phyloP scores from a whole-genome alignment of 2,113 vertebrate species.

The Siniperca chuatsi region DNA sequence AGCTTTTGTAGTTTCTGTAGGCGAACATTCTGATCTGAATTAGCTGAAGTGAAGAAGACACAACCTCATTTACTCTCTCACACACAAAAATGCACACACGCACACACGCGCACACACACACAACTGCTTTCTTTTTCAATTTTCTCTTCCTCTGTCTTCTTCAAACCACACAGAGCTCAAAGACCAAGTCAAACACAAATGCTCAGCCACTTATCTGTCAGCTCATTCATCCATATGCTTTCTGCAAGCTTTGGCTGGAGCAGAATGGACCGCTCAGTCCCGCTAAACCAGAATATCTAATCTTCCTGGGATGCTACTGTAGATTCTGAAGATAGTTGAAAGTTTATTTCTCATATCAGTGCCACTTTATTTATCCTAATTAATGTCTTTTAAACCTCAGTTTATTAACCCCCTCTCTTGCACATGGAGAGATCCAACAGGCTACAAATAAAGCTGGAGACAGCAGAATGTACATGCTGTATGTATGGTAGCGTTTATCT shows the following conservation, averaged over 20 bases:
- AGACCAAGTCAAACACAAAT: constrained; percentile 38
- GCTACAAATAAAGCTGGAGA: background rate
- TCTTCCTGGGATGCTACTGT: background rate
- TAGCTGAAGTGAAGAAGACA: constrained; percentile 34
- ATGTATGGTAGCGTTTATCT: background rate
- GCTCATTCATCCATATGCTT: constrained; percentile 43
- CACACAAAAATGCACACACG: background rate
- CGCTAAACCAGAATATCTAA: constrained; percentile 15
- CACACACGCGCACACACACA: background rate
- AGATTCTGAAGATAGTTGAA: background rate
- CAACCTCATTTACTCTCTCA: background rate
- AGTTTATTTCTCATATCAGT: constrained; percentile 16
- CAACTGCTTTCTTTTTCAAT: background rate
- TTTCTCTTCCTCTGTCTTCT: background rate
- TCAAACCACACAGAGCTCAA: constrained; percentile 14
- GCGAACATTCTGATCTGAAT: constrained; percentile 48
- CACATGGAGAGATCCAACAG: background rate
- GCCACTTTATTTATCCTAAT: background rate
- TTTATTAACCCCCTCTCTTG: background rate
- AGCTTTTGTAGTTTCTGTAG: constrained; percentile 49
- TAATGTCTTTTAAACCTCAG: background rate
- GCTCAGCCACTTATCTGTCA: constrained; percentile 44
- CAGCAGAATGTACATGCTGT: background rate
- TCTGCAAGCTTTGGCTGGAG: constrained; percentile 25
- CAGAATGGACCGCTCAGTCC: constrained; percentile 1